Conservation (phyloP, 2,113 vertebrate species). For the Zosterops hypoxanthus region DNA sequence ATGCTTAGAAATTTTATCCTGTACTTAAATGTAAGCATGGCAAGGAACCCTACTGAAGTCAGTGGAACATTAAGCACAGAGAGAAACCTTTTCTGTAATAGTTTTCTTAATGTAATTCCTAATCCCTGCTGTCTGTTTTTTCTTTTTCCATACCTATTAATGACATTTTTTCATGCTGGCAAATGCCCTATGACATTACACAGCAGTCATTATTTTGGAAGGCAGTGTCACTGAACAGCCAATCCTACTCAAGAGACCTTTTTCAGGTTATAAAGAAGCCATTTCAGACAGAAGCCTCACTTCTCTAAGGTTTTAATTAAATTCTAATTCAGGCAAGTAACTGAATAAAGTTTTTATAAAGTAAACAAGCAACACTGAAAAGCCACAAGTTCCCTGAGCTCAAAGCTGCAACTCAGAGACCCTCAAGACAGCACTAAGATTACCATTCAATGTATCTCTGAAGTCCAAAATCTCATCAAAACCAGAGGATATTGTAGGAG, state of each 20-base stretch:
- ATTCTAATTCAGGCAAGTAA: not conserved
- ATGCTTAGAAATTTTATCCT: not conserved
- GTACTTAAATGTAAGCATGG: not conserved
- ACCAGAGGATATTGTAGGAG: not conserved
- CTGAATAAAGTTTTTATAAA: not conserved
- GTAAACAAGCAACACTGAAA: not conserved
- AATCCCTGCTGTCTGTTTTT: not conserved
- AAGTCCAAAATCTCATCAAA: not conserved
- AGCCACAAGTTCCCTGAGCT: not conserved
- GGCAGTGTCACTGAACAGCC: not conserved
- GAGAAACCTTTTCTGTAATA: not conserved
- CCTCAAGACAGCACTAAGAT: not conserved
- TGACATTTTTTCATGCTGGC: slow-evolving; percentile 4
- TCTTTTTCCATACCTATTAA: not conserved
- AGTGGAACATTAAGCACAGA: not conserved
- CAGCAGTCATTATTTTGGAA: not conserved
- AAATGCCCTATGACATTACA: not conserved
- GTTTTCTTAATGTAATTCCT: slow-evolving; percentile 20
- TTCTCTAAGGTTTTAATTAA: slow-evolving; percentile 21
- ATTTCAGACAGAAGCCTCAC: not conserved
- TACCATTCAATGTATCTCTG: not conserved
- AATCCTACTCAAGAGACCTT: not conserved
- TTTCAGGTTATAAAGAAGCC: not conserved
- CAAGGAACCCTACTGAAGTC: slow-evolving; percentile 2
- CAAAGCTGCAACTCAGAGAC: not conserved